A percentile compares a stretch with the other conserved stretches of the same genome.
These are phyloP conservation scores for Lophotriccus pileatus DNA, from an alignment of 2,797 vertebrate genomes.

Conservation along the genomic window DNA sequence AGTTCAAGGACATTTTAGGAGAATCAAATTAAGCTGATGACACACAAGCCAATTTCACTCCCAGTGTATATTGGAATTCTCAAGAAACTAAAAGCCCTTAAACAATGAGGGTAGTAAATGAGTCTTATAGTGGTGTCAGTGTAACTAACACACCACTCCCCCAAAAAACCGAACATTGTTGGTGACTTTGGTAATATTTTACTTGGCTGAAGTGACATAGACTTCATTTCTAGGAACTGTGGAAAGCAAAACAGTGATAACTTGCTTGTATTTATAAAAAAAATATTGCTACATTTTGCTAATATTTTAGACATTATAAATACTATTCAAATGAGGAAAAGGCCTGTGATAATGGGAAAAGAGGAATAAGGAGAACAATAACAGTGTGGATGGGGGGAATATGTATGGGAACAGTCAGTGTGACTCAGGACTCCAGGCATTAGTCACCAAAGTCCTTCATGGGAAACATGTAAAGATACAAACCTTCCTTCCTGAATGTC, in stretches of 20 bases:
- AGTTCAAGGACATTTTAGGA: not conserved
- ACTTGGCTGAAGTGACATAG: not conserved
- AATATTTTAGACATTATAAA: not conserved
- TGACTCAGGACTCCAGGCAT: conserved; percentile 31
- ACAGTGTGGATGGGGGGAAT: too few species aligned
- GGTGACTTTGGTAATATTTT: not conserved
- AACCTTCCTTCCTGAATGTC: conserved; percentile 46
- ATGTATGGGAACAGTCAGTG: not conserved
- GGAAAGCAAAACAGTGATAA: not conserved
- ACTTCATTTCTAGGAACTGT: not conserved
- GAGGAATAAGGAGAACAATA: not conserved
- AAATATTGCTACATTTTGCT: not conserved
- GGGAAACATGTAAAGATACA: conserved; percentile 48
- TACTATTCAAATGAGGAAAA: not conserved
- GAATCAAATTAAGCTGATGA: not conserved
- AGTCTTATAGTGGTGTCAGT: fast-evolving
- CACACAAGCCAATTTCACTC: not conserved
- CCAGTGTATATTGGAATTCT: not conserved
- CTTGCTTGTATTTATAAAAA: not conserved
- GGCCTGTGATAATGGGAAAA: not conserved
- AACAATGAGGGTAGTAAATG: not conserved
- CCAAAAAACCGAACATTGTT: not conserved
- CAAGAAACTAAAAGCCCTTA: not conserved
- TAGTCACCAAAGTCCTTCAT: not conserved
- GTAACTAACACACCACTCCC: fast-evolving